phyloP scores from a whole-genome alignment of 2,888 invertebrate genomes.

The Petrolisthes manimaculis region DNA sequence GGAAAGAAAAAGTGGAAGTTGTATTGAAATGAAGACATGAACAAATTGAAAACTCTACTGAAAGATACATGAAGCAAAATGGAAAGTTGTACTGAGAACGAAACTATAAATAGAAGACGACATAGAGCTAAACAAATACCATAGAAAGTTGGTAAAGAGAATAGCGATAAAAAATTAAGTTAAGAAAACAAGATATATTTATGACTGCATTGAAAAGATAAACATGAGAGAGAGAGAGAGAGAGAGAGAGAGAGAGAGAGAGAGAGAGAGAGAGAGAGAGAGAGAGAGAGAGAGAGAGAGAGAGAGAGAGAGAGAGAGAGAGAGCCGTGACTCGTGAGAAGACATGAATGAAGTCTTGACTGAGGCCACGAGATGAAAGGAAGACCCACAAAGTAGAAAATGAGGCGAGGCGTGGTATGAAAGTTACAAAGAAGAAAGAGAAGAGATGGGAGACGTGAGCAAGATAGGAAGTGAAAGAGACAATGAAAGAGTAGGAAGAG shows the following conservation, averaged over 20 bases:
- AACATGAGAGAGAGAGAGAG: background rate
- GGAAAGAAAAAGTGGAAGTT: background rate
- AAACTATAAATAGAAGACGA: too few species aligned
- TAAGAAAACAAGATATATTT: too few species aligned
- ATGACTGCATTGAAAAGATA: background rate
- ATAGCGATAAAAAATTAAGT: too few species aligned
- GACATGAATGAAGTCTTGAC: background rate
- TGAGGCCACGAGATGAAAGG: background rate
- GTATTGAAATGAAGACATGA: background rate
- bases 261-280: background rate
- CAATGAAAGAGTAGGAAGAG: too few species aligned
- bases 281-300: background rate
- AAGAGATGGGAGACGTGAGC: too few species aligned
- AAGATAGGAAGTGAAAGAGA: too few species aligned
- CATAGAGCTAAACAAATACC: too few species aligned
- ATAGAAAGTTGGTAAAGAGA: too few species aligned
- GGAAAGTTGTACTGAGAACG: too few species aligned
- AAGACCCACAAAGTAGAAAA: background rate
- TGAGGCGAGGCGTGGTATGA: background rate
- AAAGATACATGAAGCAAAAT: too few species aligned
- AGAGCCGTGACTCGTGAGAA: background rate
- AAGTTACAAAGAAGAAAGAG: too few species aligned
- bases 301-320: background rate
- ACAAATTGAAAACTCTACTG: too few species aligned
- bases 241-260: background rate